Conservation (phyloP, 2,113 vertebrate species). For the Xenotilapia caudafasciata region DNA sequence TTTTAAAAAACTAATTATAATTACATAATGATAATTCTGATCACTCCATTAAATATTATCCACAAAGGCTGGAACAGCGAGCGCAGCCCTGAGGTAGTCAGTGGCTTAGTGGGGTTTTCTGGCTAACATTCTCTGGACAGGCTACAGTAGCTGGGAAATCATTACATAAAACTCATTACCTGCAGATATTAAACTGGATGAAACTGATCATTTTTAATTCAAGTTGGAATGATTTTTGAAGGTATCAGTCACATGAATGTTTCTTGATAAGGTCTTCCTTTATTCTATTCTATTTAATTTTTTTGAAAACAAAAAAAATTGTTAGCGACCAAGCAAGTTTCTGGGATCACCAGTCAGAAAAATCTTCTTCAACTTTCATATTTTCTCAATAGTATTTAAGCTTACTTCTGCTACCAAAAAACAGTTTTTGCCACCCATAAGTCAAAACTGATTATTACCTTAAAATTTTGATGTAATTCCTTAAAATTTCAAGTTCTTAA, state of each 20-base stretch:
- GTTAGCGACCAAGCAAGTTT: background rate
- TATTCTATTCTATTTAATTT: background rate
- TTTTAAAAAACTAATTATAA: background rate
- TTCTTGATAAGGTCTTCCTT: background rate
- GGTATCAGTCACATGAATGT: background rate
- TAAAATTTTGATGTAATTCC: background rate
- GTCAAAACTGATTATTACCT: background rate
- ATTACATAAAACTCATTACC: background rate
- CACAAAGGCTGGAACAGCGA: background rate
- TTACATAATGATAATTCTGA: background rate
- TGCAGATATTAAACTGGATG: background rate
- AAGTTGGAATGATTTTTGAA: background rate
- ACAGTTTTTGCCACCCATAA: background rate
- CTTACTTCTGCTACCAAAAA: background rate
- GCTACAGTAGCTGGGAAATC: background rate
- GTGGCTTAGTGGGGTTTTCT: background rate
- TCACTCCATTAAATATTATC: background rate
- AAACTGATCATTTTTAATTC: background rate
- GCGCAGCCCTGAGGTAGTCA: background rate
- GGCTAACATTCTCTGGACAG: background rate
- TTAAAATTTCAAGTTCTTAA: fast-evolving
- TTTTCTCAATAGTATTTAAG: background rate
- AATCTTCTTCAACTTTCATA: background rate
- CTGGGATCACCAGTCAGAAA: background rate
- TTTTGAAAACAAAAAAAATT: background rate